Base-by-base conservation (phyloP, 2,113 vertebrate species). In the Eulacestoma nigropectus region DNA sequence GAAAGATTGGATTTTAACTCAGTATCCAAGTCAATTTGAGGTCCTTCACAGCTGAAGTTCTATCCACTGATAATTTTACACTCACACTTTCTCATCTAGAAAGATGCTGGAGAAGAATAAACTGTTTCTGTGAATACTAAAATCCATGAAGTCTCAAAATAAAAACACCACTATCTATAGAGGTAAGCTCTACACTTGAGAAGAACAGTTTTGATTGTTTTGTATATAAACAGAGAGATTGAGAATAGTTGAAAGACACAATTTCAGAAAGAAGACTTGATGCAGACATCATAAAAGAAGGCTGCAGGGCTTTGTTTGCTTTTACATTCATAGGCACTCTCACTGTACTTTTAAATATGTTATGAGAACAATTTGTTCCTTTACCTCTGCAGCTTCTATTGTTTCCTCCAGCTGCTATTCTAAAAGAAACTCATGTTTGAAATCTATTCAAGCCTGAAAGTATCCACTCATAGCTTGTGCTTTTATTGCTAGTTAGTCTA, bases 371-470 rank as follows among this genome's bases (percentile, higher is more conserved):
- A 74, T 92, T 68, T 92, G 39, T 89, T 95, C 80, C 39, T 89
- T 93, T 87, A 95, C 83, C 47, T 94, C 47, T 81, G 44, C 29
- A 78, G 47, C 25, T 92, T 70, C 56, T 84, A 32, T 67, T 95
- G 17, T 84, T 92, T 91, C 69, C 80, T 95, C 69, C 76, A 84
- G 83, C 59, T 77, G 59, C 64, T 93, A 26, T 44, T 94, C 68
- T 92, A 86, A 96, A 93, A 87, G 90, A 84, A 55, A 14, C 19
- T 69, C 39, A 21, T 75, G 44, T 85, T 80, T 80, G 67, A 92
- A 90, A 93, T 81, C 59, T 92, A 96, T 93, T 95, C 84, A 93
- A 87, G 50, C 15, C 68, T 89, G 76, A 75, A 89, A 86, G 16
- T 60, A 87, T 52, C 80, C 25, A 37, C 44, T 86, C 47, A 77